Base-by-base conservation (phyloP, 2,113 vertebrate genomes). In the Catharus bicknelli region DNA sequence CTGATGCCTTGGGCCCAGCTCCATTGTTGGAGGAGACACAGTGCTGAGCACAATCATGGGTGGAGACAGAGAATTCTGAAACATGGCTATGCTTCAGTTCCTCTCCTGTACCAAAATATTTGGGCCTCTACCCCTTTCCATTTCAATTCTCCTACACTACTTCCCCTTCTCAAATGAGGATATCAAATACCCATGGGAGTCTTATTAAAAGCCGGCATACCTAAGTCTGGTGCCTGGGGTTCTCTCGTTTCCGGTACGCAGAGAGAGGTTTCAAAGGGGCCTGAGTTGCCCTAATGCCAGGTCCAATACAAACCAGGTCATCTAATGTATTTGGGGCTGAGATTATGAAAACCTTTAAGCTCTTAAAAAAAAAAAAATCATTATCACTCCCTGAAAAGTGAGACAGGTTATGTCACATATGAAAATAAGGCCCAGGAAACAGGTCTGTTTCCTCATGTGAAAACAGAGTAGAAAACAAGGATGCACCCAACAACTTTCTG, bases 131-230 rank as follows among this genome's bases (percentile, higher is more conserved):
- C 38, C 32, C 42, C 53, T 64, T 89, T 64, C 74, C 74, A 73
- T 89, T 94, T 92, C 83, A 75, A 7, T 89, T 84, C 92, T 76
- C 50, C 32, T 69, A 26, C 32, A 62, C 57, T 47, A 47, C 62
- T 96, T 95, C 81, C 50, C 54, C 40, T 87, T 70, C 62, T 76
- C 62, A 70, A 62, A 75, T 38, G 38, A 84, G 47, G 25, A 38
- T 14, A 36, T 20, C 27, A 61, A 10, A 38, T n/a, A 38, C 26
- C 53, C 2, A 0, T 34, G 42, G 30, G 45, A 3, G 2, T 7
- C 42, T 58, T 45, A 36, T 47, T 45, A 54, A 84, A 77, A 78
- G 23, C 26, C 57, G 3, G 0, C 14, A 13, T 19, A 29, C 0
- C 0, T 8, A 70, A 66, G 11, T 36, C 54, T 68, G 25, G 17